These are phyloP conservation scores for Gonatopus flavifemur DNA, from an alignment of 1,140 invertebrate genomes.

Conservation along the genomic window DNA sequence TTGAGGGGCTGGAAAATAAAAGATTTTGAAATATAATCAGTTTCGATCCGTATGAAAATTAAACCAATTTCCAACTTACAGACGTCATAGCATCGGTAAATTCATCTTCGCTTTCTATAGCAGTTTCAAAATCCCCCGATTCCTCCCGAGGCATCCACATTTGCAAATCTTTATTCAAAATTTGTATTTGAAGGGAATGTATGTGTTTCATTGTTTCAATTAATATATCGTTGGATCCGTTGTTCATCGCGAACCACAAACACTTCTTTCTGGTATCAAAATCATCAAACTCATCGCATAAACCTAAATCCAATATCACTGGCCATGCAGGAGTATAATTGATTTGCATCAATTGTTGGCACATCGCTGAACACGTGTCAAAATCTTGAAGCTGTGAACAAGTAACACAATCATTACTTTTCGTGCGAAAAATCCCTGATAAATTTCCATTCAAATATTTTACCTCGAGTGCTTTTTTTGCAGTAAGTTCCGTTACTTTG, in stretches of 20 bases:
- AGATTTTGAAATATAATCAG: constrained; percentile 10
- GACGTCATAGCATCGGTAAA: constrained; percentile 45
- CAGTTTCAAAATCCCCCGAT: constrained; percentile 23
- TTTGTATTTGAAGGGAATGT: constrained; percentile 50
- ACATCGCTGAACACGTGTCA: constrained; percentile 55
- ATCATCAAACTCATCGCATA: constrained; percentile 56
- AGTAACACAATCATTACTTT: background rate
- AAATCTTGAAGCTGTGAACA: constrained; percentile 58
- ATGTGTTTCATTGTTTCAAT: constrained; percentile 59
- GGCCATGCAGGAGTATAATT: constrained; percentile 62
- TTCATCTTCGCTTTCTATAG: constrained; percentile 37
- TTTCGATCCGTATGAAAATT: background rate
- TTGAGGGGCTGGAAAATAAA: constrained; percentile 39
- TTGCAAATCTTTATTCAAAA: constrained; percentile 45
- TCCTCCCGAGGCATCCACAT: constrained; percentile 35
- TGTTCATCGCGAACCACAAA: constrained; percentile 61
- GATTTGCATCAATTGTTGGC: constrained; percentile 58
- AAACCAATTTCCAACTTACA: constrained; percentile 24
- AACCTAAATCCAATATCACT: constrained; percentile 58
- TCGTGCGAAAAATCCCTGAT: too few relatives aligned
- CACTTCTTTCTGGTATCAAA: constrained; percentile 57
- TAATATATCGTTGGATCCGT: constrained; percentile 60
- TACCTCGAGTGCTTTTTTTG: constrained; percentile 62
- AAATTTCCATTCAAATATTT: constrained; percentile 5
- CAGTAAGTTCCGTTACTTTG: constrained; percentile 63